A percentile compares a stretch with the other conserved stretches of the same genome.
Evolutionary conservation across 2,888 invertebrate genomes (phyloP).

Genomic region (Sycophila texana): DNA sequence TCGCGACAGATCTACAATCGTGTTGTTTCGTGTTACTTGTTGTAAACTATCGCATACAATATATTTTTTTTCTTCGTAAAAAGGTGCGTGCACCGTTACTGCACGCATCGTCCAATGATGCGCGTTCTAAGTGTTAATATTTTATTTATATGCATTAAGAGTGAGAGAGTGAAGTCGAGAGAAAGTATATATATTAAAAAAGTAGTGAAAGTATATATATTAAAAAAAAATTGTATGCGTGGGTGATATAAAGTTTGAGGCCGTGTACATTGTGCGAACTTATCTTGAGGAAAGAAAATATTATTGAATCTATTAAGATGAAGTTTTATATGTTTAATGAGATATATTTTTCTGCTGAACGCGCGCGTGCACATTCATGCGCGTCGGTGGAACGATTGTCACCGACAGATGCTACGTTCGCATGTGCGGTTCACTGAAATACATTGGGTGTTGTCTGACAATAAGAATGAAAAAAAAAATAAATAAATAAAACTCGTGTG

Average conservation of each 20-base stretch:
- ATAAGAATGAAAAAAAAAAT: slow-evolving; percentile 64
- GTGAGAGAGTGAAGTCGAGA: slow-evolving; percentile 40
- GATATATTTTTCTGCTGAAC: slow-evolving; percentile 45
- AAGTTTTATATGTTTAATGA: slow-evolving; percentile 49
- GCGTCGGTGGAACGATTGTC: slow-evolving; percentile 40
- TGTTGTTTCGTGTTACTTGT: slow-evolving; percentile 56
- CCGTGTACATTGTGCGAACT: slow-evolving; percentile 43
- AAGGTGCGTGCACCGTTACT: slow-evolving; percentile 36
- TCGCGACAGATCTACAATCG: slow-evolving; percentile 52
- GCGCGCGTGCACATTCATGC: slow-evolving; percentile 27
- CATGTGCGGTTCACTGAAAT: slow-evolving; percentile 51
- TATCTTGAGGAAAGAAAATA: slow-evolving; percentile 19
- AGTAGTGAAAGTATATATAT: too few species aligned
- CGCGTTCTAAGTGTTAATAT: slow-evolving; percentile 55
- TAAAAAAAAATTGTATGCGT: slow-evolving; percentile 30
- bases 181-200: slow-evolving; percentile 43
- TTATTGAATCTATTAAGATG: slow-evolving; percentile 29
- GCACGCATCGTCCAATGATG: slow-evolving; percentile 30
- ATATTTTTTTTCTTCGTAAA: slow-evolving; percentile 18
- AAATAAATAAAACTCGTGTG: slow-evolving; percentile 65
- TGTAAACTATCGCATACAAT: slow-evolving; percentile 53
- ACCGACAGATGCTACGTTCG: slow-evolving; percentile 46
- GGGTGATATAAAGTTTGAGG: slow-evolving; percentile 35
- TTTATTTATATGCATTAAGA: slow-evolving; percentile 53
- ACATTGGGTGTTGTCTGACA: slow-evolving; percentile 66